Conservation (phyloP, 2,797 vertebrate genomes). For the Acrocephalus scirpaceus region DNA sequence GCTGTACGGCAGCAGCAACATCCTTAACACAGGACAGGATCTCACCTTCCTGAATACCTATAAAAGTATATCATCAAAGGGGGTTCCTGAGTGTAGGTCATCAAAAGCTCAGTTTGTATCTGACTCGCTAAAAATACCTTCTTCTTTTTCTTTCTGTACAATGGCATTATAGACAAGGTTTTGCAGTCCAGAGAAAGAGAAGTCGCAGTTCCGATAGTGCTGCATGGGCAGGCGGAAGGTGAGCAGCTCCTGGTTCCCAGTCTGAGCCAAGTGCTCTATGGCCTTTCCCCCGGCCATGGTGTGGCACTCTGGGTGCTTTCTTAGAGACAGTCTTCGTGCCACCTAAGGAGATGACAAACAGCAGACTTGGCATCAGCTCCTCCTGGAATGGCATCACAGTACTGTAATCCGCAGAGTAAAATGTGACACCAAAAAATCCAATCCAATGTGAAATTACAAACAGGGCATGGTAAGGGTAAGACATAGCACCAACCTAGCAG, state of each 20-base stretch:
- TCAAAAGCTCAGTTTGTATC: background rate
- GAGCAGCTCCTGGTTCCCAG: conserved; percentile 78
- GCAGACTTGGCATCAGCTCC: background rate
- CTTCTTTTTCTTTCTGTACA: conserved; percentile 83
- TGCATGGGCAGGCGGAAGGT: conserved; percentile 84
- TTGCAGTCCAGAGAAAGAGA: conserved; percentile 91
- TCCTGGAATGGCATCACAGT: background rate
- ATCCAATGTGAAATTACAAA: background rate
- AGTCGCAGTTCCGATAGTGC: conserved; percentile 83
- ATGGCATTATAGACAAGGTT: conserved; percentile 78
- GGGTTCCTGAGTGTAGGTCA: background rate
- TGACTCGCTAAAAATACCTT: conserved; percentile 80
- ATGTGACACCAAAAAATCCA: background rate
- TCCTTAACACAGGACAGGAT: conserved; percentile 86
- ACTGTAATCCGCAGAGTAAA: background rate
- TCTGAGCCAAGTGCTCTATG: conserved; percentile 87
- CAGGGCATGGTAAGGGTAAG: background rate
- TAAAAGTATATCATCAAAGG: background rate
- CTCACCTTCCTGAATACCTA: conserved; percentile 84
- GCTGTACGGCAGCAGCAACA: conserved; percentile 87
- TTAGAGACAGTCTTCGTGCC: conserved; percentile 88
- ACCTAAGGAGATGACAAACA: conserved; percentile 77
- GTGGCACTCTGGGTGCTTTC: conserved; percentile 83
- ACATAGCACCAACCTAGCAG: accelerated
- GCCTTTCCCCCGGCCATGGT: conserved; percentile 90